These are phyloP conservation scores for Protosalanx chinensis DNA, from an alignment of 2,797 vertebrate genomes.

Conservation along the genomic window DNA sequence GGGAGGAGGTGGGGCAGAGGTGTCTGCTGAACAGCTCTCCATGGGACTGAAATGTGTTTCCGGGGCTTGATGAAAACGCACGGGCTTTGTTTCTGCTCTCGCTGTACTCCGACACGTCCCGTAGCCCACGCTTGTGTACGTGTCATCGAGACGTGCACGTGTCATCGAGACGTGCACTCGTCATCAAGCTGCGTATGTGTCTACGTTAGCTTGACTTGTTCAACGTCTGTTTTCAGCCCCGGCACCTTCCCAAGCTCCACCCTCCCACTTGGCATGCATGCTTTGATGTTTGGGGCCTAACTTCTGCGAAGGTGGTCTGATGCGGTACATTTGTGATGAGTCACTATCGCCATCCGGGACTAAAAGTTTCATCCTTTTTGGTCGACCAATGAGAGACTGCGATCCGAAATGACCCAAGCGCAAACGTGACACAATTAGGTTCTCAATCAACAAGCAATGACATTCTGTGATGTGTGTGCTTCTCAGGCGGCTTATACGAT, in stretches of 20 bases:
- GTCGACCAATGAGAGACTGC: not conserved
- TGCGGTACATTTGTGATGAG: no score
- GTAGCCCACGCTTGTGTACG: not conserved
- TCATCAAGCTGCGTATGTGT: no score
- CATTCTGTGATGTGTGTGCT: not conserved
- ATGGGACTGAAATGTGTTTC: slow-evolving; percentile 50
- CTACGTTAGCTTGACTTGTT: no score
- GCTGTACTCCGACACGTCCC: not conserved
- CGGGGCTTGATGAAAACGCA: not conserved
- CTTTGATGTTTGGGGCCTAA: no score
- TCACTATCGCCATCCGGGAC: no score
- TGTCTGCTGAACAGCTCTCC: not conserved
- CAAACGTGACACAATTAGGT: not conserved
- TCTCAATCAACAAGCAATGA: not conserved
- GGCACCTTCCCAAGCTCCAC: no score
- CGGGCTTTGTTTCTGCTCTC: not conserved
- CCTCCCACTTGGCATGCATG: no score
- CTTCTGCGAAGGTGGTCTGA: no score
- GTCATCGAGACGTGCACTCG: no score
- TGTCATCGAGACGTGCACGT: no score
- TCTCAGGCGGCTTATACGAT: not conserved
- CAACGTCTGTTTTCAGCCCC: no score
- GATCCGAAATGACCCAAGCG: not conserved
- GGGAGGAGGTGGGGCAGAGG: not conserved
- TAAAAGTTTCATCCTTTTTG: no score